Evolutionary conservation across 2,113 vertebrate genomes (phyloP), one percentile per base, ranked within the genome.

Genomic region (Centropus bengalensis): DNA sequence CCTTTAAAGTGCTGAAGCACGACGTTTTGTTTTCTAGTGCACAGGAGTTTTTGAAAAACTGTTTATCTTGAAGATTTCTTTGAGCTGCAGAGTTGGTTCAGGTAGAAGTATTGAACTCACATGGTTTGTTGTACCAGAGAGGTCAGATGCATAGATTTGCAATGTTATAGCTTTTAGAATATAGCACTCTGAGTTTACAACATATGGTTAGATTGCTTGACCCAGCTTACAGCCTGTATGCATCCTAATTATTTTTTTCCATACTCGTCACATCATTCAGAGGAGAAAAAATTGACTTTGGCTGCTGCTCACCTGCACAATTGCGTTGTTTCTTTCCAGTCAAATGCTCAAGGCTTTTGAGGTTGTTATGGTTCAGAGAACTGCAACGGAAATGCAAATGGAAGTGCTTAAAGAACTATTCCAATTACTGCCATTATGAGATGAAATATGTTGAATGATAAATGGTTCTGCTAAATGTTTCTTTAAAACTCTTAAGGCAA

Each of bases 401-500:
- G 26, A 69, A 80, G 17, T 84, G 56, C 78, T 94, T 81, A 76
- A 94, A 92, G 77, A 60, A 94, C 3, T 59, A 47, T 55, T 51
- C 24, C 30, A 89, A 78, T 94, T 95, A 88, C 27, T 67, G 66
- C 14, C 30, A 70, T 91, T 62, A 82, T 89, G 58, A 77, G 85
- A 68, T 81, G 81, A 96, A 95, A 67, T 36, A 84, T n/a, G 22
- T 23, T 30, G 24, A 85, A 83, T 69, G 22, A 14, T 89, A 88
- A 93, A 80, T 79, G 18, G 59, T 6, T 38, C 47, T 66, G 6
- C n/a, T 86, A 81, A 55, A 62, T 89, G 40, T 67, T 96, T 96
- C 68, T 81, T 95, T 89, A 62, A 88, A 69, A 32, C 30, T 73
- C 36, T 85, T 92, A 84, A 81, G 49, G 27, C 91, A 81, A 68